Conservation (phyloP, 2,797 vertebrate species). For the Pachyuromys duprasi region DNA sequence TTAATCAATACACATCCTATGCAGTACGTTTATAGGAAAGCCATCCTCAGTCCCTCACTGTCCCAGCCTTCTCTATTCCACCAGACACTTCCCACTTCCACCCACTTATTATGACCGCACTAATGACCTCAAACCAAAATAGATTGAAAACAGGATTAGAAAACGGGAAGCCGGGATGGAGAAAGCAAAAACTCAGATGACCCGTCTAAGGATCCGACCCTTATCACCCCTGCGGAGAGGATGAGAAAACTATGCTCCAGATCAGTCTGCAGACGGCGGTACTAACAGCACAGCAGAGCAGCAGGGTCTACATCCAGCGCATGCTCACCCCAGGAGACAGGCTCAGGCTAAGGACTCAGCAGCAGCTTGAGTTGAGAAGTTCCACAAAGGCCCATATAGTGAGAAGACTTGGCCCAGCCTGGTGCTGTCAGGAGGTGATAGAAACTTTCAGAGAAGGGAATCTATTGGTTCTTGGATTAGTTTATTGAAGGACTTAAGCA, state of each 20-base stretch:
- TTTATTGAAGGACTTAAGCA: neutral
- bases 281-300: rapidly evolving
- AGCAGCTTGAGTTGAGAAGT: neutral
- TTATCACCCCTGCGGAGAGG: neutral
- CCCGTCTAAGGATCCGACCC: neutral
- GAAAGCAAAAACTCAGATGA: neutral
- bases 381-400: neutral
- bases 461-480: neutral
- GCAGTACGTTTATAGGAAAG: neutral
- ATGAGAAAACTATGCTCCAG: neutral
- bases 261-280: neutral
- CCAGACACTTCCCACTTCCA: neutral
- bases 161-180: neutral
- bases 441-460: neutral
- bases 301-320: rapidly evolving
- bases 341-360: neutral
- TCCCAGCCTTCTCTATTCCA: neutral
- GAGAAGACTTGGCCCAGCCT: neutral
- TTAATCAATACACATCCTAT: conserved; percentile 32
- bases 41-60: neutral
- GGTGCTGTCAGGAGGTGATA: neutral
- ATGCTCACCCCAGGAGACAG: neutral
- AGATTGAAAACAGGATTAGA: neutral
- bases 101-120: too few species aligned
- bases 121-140: neutral